Evolutionary conservation across 1,140 invertebrate species (phyloP).

Genomic region (Rhyacophila brunnea): DNA sequence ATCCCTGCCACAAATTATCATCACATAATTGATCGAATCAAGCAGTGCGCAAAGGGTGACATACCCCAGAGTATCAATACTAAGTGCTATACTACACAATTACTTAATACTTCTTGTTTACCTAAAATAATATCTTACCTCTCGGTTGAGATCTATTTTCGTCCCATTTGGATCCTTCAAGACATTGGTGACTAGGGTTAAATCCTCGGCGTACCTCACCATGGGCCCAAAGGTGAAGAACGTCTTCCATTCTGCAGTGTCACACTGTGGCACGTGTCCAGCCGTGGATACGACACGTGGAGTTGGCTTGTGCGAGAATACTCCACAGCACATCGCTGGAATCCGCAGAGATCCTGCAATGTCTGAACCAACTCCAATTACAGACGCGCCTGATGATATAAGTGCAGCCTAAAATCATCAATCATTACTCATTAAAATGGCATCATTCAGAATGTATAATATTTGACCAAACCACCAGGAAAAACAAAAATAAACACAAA

Average conservation of each 20-base stretch:
- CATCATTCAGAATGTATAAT: no score
- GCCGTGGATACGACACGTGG: slow-evolving; percentile 54
- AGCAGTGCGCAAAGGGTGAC: no score
- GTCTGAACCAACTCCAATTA: slow-evolving; percentile 80
- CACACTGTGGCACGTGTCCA: slow-evolving; percentile 58
- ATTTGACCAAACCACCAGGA: no score
- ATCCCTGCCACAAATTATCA: no score
- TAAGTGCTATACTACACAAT: not conserved
- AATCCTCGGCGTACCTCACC: slow-evolving; percentile 78
- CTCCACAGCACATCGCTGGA: slow-evolving; percentile 82
- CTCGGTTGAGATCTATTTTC: slow-evolving; percentile 34
- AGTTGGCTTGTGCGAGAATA: slow-evolving; percentile 81
- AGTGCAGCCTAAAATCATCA: slow-evolving; percentile 57
- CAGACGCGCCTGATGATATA: slow-evolving; percentile 69
- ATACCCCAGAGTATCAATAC: not conserved
- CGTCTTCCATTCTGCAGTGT: slow-evolving; percentile 54
- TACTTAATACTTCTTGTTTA: not conserved
- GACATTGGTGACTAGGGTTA: slow-evolving; percentile 70
- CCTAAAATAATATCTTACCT: slow-evolving; percentile 4
- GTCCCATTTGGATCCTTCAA: slow-evolving; percentile 57
- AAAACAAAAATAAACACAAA: no score
- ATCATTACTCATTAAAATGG: not conserved
- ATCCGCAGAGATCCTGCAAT: slow-evolving; percentile 81
- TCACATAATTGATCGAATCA: no score
- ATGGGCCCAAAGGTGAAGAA: slow-evolving; percentile 76